A percentile compares a stretch with the other conserved stretches of the same genome.
Conservation (phyloP, 2,113 vertebrate species). For the Meleagris gallopavo region DNA sequence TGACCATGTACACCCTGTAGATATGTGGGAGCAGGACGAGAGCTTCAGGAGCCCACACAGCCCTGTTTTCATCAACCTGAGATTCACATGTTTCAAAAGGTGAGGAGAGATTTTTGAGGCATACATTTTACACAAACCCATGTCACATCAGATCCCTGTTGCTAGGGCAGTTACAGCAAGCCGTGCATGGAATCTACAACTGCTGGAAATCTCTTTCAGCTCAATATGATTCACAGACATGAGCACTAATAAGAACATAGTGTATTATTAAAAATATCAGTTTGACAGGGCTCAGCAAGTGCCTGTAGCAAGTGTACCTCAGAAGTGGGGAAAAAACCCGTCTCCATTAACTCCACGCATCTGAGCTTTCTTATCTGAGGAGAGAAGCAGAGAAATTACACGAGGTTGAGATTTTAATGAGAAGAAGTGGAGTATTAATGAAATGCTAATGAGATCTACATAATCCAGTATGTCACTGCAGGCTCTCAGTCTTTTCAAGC, state of each 20-base stretch:
- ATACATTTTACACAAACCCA: slow-evolving; percentile 38
- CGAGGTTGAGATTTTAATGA: slow-evolving; percentile 42
- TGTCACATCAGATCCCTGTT: slow-evolving; percentile 51
- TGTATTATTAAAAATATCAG: slow-evolving; percentile 58
- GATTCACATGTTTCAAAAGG: slow-evolving; percentile 63
- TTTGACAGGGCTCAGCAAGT: slow-evolving; percentile 41
- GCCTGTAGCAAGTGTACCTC: not conserved
- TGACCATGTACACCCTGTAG: not conserved
- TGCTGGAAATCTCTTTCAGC: slow-evolving; percentile 61
- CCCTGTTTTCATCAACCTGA: not conserved
- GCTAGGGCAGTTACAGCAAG: slow-evolving; percentile 61
- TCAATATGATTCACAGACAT: slow-evolving; percentile 35
- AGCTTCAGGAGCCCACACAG: not conserved
- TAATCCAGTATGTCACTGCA: slow-evolving; percentile 37
- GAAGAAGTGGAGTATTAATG: slow-evolving; percentile 43
- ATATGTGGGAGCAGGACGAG: accelerated
- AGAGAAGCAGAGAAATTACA: slow-evolving; percentile 42
- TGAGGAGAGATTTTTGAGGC: slow-evolving; percentile 48
- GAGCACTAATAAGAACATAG: slow-evolving; percentile 47
- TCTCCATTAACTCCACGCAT: slow-evolving; percentile 7
- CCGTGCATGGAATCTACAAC: slow-evolving; percentile 52
- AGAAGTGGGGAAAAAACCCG: not conserved
- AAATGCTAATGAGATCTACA: slow-evolving; percentile 21
- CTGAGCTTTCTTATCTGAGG: not conserved
- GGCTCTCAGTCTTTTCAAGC: slow-evolving; percentile 29